phyloP scores from a whole-genome alignment of 2,888 invertebrate genomes.

The Tipula lateralis region DNA sequence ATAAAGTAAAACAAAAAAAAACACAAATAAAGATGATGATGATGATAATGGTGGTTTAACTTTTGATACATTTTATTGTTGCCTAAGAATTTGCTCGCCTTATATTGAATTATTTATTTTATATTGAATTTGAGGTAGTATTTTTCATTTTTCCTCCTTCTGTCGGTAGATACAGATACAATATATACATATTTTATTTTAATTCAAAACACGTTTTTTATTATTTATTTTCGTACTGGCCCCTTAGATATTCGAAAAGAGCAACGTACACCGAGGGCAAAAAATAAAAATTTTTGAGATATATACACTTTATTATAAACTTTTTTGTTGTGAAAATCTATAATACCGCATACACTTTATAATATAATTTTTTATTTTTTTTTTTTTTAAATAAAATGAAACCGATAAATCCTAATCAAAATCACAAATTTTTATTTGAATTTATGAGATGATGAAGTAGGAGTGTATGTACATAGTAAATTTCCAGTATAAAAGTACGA shows the following conservation, averaged over 20 bases:
- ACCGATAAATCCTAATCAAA: conserved; percentile 27
- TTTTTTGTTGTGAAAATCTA: not conserved
- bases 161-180: not conserved
- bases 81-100: not conserved
- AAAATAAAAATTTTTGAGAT: not conserved
- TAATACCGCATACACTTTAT: conserved; percentile 14
- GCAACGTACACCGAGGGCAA: not conserved
- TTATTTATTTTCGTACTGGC: conserved; percentile 24
- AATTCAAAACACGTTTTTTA: conserved; percentile 24
- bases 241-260: not conserved
- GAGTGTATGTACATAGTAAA: not conserved
- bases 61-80: conserved; percentile 19
- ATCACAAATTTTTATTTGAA: conserved; percentile 28
- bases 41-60: conserved; percentile 24
- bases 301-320: not conserved
- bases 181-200: conserved; percentile 14
- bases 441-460: conserved; percentile 27
- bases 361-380: not conserved
- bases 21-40: not conserved
- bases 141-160: not conserved
- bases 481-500: not conserved
- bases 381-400: conserved; percentile 12
- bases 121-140: conserved; percentile 11
- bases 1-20: not conserved
- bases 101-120: not conserved